Evolutionary conservation across 2,888 invertebrate genomes (phyloP).

Genomic region (Drosophila sordidula): DNA sequence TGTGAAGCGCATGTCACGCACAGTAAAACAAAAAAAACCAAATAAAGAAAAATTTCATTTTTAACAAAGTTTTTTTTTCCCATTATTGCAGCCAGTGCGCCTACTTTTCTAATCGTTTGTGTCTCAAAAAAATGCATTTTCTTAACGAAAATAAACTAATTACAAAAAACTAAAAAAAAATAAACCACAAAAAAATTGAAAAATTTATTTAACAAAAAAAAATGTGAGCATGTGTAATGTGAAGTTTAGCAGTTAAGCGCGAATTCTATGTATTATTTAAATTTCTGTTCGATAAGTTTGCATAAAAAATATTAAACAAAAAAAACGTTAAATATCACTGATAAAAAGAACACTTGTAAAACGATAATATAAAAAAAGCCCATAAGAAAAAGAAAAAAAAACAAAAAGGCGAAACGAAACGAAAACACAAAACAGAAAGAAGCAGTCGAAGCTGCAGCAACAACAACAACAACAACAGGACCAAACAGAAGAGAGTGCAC

Average conservation of each 20-base stretch:
- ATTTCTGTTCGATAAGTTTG: conserved; percentile 67
- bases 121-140: conserved; percentile 63
- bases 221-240: conserved; percentile 74
- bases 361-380: conserved; percentile 7
- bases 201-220: conserved; percentile 19
- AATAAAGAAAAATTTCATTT: conserved; percentile 13
- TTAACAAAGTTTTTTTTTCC: conserved; percentile 27
- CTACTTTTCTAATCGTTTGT: conserved; percentile 45
- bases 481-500: conserved; percentile 16
- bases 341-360: conserved; percentile 30
- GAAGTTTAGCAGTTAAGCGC: conserved; percentile 73
- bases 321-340: conserved; percentile 13
- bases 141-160: conserved; percentile 29
- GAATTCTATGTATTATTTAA: conserved; percentile 76
- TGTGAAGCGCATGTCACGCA: conserved; percentile 40
- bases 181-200: background rate
- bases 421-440: conserved; percentile 29
- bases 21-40: conserved; percentile 27
- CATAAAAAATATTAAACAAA: conserved; percentile 27
- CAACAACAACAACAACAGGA: conserved; percentile 35
- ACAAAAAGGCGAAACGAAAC: conserved; percentile 25
- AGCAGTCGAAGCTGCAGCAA: conserved; percentile 7
- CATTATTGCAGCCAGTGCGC: conserved; percentile 60
- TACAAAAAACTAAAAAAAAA: conserved; percentile 19
- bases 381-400: conserved; percentile 23